A percentile compares a stretch with the other conserved stretches of the same genome.
Evolutionary conservation across 2,888 invertebrate species (phyloP).

Genomic region (Drosophila mercatorum): DNA sequence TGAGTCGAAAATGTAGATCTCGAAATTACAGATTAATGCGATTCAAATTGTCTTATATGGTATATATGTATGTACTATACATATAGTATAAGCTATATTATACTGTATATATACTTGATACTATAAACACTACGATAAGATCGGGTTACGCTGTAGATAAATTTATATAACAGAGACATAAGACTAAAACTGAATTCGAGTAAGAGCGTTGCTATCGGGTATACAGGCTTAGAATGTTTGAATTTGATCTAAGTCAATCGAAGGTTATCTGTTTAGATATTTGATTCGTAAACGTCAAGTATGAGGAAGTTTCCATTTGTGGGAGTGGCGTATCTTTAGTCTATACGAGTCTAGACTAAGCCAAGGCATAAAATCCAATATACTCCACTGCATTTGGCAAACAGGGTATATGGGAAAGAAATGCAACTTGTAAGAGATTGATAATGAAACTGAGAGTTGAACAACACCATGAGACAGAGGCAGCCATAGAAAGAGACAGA

Average conservation of each 20-base stretch:
- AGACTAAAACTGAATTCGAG: neutral
- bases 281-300: too few species aligned
- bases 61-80: too few species aligned
- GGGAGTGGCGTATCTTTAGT: neutral
- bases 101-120: neutral
- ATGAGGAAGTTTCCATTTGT: neutral
- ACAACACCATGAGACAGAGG: neutral
- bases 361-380: neutral
- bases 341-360: neutral
- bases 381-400: neutral
- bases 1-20: neutral
- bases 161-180: neutral
- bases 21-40: neutral
- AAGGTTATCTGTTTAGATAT: too few species aligned
- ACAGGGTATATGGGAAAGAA: conserved; percentile 1
- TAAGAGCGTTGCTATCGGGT: neutral
- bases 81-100: neutral
- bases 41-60: too few species aligned
- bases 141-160: neutral
- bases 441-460: neutral
- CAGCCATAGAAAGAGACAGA: neutral
- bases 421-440: conserved; percentile 4
- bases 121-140: neutral
- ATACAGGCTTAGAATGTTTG: neutral
- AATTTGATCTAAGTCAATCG: neutral